Conservation (phyloP, 1,140 invertebrate species). For the Ectropis grisescens region DNA sequence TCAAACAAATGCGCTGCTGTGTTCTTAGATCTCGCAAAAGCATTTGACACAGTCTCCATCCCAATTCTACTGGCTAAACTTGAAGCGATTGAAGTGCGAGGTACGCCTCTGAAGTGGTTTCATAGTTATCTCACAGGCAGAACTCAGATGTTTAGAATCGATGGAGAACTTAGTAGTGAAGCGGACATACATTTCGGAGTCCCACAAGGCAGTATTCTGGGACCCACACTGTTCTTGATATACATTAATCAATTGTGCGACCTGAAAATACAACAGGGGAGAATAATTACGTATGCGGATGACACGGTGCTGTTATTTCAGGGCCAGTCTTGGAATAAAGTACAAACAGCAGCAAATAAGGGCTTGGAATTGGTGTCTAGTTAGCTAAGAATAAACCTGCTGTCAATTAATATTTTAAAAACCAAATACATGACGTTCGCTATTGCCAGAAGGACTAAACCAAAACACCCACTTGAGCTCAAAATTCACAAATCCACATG, state of each 20-base stretch:
- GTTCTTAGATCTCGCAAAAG: conserved; percentile 9
- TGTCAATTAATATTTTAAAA: conserved; percentile 3
- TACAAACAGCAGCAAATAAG: not conserved
- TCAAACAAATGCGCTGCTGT: conserved; percentile 2
- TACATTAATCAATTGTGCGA: conserved; percentile 6
- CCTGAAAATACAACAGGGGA: not conserved
- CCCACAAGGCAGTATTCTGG: conserved; percentile 37
- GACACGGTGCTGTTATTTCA: conserved; percentile 5
- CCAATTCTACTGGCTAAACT: conserved; percentile 4
- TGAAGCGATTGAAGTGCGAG: conserved; percentile 3
- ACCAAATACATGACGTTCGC: not conserved
- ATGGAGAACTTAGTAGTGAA: not conserved
- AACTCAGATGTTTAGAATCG: conserved; percentile 1
- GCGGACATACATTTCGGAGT: conserved; percentile 11
- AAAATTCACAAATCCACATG: not conserved
- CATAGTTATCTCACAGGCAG: conserved; percentile 1
- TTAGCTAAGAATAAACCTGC: conserved; percentile 1
- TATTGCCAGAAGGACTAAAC: not conserved
- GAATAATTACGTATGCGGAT: conserved; percentile 7
- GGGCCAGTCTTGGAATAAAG: not conserved
- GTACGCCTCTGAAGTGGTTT: not conserved
- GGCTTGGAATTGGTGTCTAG: not conserved
- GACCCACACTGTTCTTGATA: conserved; percentile 25
- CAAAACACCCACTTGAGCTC: not conserved
- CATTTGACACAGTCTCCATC: conserved; percentile 9